Base-by-base conservation (phyloP, 2,113 vertebrate species). In the Oryzias curvinotus region DNA sequence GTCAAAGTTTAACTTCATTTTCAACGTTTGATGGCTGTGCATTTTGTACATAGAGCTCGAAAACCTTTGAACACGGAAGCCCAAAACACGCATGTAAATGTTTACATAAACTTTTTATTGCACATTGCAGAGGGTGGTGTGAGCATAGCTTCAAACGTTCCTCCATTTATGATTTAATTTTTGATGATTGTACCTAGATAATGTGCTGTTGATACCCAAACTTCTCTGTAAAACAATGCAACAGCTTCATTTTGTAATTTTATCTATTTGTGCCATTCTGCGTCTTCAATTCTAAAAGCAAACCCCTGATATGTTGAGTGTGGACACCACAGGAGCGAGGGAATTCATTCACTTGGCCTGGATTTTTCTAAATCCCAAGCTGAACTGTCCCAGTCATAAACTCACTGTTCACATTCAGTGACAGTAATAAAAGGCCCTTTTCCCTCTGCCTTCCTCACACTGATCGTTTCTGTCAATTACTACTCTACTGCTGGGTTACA, bases 401-500 rank as follows among this genome's bases (percentile, higher is more conserved):
- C 26, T 47, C 53, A 64, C 68, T 71, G 62, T 80, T 78, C 84
- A 47, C 45, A 47, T n/a, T 47, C 16, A n/a, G 16, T 62, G 65
- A 78, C 65, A 78, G 57, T 68, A 68, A 81, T 75, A 61, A 82
- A 83, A 76, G 50, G 54, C 58, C 69, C 57, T 65, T 59, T 83
- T 53, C 60, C 67, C 73, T 48, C 68, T 62, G 43, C 47, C 65
- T 77, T 62, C 52, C 56, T 72, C 72, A 75, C 56, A 71, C 74
- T 65, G 67, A 51, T 64, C 52, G 72, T 78, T 79, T 57, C 79
- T 87, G 84, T 83, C 87, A 87, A 81, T 88, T 89, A 87, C 62
- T 30, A 56, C 50, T 64, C 50, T 66, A 76, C 52, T 55, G 65
- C 64, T 60, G 61, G 65, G 65, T 65, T 67, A 13, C 1, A 77